These are phyloP conservation scores for Lomographa bimaculata DNA, from an alignment of 2,888 invertebrate genomes.

Conservation along the genomic window DNA sequence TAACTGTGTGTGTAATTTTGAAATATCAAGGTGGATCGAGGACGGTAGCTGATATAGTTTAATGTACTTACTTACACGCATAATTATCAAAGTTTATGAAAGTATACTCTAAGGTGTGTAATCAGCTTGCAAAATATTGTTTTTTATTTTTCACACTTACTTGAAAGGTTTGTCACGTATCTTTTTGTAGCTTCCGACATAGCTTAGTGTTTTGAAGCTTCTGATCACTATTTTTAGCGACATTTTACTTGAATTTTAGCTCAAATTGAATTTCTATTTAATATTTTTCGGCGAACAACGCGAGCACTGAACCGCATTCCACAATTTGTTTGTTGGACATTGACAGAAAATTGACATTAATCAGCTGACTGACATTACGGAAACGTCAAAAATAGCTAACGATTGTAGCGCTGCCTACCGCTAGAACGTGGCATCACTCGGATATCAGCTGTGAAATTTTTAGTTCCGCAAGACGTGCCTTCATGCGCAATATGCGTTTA, in stretches of 20 bases:
- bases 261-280: conserved; percentile 3
- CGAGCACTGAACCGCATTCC: neutral
- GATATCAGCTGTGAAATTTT: conserved; percentile 76
- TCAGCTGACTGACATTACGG: conserved; percentile 26
- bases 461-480: conserved; percentile 67
- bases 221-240: conserved; percentile 61
- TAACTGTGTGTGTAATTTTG: too few species aligned
- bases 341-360: conserved; percentile 1
- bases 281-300: neutral
- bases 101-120: neutral
- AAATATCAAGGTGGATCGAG: too few species aligned
- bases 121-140: neutral
- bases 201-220: conserved; percentile 64
- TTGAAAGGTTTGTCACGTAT: conserved; percentile 60
- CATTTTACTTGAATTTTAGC: conserved; percentile 47
- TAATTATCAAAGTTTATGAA: too few species aligned
- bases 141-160: conserved; percentile 54
- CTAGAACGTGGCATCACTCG: conserved; percentile 40
- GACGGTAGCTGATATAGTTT: too few species aligned
- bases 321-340: too few species aligned
- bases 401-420: conserved; percentile 54
- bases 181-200: conserved; percentile 69
- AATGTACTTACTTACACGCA: too few species aligned
- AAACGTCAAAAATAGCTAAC: conserved; percentile 46
- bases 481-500: conserved; percentile 74